Conservation (phyloP, 1,140 invertebrate species). For the Maniola jurtina region DNA sequence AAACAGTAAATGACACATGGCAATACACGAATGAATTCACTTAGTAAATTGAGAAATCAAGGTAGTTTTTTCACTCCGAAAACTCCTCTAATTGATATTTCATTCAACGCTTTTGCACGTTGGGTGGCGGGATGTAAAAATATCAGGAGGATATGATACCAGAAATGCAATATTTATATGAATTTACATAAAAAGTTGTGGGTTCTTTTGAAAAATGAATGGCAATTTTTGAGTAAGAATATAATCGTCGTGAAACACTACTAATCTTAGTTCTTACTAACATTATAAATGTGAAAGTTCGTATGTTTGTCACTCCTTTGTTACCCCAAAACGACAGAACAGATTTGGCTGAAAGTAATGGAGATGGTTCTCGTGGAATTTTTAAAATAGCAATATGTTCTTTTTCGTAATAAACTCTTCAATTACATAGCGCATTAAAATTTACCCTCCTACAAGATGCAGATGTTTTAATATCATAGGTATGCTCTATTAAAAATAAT, state of each 20-base stretch:
- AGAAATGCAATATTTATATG: constrained; percentile 37
- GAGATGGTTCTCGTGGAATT: too few species aligned
- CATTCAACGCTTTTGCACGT: constrained; percentile 67
- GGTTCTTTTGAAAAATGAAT: constrained; percentile 1
- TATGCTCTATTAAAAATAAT: constrained; percentile 71
- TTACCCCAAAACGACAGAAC: too few species aligned
- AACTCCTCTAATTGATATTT: constrained; percentile 75
- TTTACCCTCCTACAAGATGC: constrained; percentile 22
- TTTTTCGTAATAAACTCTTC: background rate
- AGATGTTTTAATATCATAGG: constrained; percentile 53
- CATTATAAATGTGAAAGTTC: too few species aligned
- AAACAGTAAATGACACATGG: constrained; percentile 73
- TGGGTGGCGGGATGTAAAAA: constrained; percentile 68
- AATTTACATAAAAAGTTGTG: constrained; percentile 12
- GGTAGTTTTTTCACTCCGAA: constrained; percentile 58
- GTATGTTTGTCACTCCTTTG: too few species aligned
- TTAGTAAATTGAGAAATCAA: constrained; percentile 77
- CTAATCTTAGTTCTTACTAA: too few species aligned
- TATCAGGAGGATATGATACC: constrained; percentile 62
- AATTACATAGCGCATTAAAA: background rate
- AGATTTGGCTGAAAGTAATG: too few species aligned
- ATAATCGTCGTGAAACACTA: too few species aligned
- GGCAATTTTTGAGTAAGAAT: background rate
- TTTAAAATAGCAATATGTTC: too few species aligned
- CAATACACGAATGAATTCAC: constrained; percentile 68